Base-by-base conservation (phyloP, 2,113 vertebrate genomes). In the Tringa solitaria region DNA sequence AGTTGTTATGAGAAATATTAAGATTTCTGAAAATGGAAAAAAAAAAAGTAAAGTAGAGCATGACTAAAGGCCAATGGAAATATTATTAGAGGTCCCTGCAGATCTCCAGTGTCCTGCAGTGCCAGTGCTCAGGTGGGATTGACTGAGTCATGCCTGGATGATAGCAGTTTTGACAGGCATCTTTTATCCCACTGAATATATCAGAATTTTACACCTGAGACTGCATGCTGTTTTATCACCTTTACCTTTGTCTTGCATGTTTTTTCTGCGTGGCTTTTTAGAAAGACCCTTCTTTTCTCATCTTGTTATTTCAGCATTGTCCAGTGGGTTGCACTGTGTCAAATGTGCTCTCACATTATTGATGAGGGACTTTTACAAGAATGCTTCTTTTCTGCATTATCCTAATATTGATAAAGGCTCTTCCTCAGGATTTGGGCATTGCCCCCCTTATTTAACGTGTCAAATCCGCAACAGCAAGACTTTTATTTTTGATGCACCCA, bases 271-370 rank as follows among this genome's bases (percentile, higher is more conserved):
- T 23, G 56, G 13, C 39, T 60, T 48, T 74, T 65, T 15, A 24
- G 26, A 73, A 75, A 37, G 5, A 8, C 22, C 13, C 6, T 2
- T 8, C 18, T 59, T 70, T 28, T 11, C 50, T 89, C 27, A 45
- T 15, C 37, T 23, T 48, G 24, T 16, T 56, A 22, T 56, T 84
- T 46, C 51, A 48, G 33, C 3, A 0, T 14, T 57, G 67, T 37
- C 35, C 2, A 8, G 8, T 28, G 37, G 12, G 13, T 46, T 1
- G 0, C 37, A 2, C 50, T 19, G 21, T 22, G 61, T 33, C 73
- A 81, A 10, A 39, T 14, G 28, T 74, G 41, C 13, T 28, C 27
- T 68, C 28, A 23, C 8, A 15, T 45, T 24, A 41, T 4, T 17
- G 24, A 33, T 32, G 12, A 59, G 8, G 12, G 39, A 39, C 9